Base-by-base conservation (phyloP, 2,888 invertebrate species). In the Dioctria linearis region DNA sequence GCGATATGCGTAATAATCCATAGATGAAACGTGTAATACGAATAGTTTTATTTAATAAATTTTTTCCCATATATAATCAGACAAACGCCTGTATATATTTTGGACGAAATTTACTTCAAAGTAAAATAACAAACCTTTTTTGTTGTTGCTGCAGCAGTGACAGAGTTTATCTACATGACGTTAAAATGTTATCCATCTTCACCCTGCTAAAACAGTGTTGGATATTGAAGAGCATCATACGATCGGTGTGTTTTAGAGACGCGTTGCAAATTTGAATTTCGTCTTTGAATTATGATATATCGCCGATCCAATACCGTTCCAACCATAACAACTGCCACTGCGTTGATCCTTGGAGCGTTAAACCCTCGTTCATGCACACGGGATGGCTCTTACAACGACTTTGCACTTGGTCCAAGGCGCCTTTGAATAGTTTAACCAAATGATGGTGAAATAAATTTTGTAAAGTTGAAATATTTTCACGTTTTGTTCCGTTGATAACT, bases 171-270 rank as follows among this genome's bases (percentile, higher is more conserved):
- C 39, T 85, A 78, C 40, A 87, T 85, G 37, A 78, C 71, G 25
- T 71, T 66, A 13, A 83, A 65, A 65, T 65, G 80, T 82, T 84
- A 84, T 81, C 84, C 84, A 83, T 84, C 83, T 79, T 84, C 83
- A 79, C 84, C 84, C 80, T 83, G 82, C 82, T 84, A 85, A 82
- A 84, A 84, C 37, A 84, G 82, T 57, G 85, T 43, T 9, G 84
- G 83, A 83, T 89, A 90, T 80, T 86, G 85, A 46, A 88, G 82
- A 11, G 87, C 85, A 82, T 88, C 87, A 73, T 86, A 86, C 49
- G 83, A 83, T n/a, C 85, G 83, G 73, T 86, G 85, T 4, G 83
- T 85, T 81, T 86, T 84, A n/a, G 67, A 61, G 37, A 85, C 81
- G 37, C 81, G 83, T 59, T 83, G 76, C 63, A 85, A 13, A 25